phyloP scores from a whole-genome alignment of 1,140 invertebrate species.

The Lordiphosa mommai region DNA sequence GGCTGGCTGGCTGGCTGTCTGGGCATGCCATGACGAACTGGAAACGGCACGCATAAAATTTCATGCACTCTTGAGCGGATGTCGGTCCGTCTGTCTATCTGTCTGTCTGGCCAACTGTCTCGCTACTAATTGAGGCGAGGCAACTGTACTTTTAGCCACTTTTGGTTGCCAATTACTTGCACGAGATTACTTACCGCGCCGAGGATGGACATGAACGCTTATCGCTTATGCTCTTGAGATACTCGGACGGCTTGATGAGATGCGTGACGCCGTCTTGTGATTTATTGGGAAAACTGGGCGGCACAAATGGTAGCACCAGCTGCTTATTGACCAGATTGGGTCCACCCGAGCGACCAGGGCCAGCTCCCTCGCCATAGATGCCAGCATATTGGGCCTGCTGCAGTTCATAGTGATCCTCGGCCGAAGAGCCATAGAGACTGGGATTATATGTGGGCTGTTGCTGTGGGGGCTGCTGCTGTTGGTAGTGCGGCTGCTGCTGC shows the following conservation, averaged over 20 bases:
- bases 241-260: constrained; percentile 95
- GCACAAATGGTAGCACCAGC: constrained; percentile 91
- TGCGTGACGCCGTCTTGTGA: constrained; percentile 85
- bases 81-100: constrained; percentile 11
- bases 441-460: constrained; percentile 17
- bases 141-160: constrained; percentile 55
- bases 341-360: constrained; percentile 72
- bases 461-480: constrained; percentile 33
- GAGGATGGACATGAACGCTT: constrained; percentile 82
- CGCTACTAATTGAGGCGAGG: constrained; percentile 56
- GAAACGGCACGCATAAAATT: constrained; percentile 75
- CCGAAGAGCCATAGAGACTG: constrained; percentile 53
- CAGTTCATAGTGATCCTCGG: constrained; percentile 71
- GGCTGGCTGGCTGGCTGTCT: background rate
- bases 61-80: constrained; percentile 68
- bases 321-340: constrained; percentile 89
- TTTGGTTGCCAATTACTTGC: constrained; percentile 58
- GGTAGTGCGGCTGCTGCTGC: constrained; percentile 24
- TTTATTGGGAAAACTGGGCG: constrained; percentile 89
- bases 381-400: constrained; percentile 61
- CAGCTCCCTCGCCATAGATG: constrained; percentile 28
- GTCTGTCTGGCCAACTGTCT: constrained; percentile 4
- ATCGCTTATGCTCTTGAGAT: constrained; percentile 89
- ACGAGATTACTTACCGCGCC: constrained; percentile 79
- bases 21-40: constrained; percentile 9